Evolutionary conservation across 2,888 invertebrate genomes (phyloP), one percentile per base, ranked within the genome.

Genomic region (Agelastica alni): DNA sequence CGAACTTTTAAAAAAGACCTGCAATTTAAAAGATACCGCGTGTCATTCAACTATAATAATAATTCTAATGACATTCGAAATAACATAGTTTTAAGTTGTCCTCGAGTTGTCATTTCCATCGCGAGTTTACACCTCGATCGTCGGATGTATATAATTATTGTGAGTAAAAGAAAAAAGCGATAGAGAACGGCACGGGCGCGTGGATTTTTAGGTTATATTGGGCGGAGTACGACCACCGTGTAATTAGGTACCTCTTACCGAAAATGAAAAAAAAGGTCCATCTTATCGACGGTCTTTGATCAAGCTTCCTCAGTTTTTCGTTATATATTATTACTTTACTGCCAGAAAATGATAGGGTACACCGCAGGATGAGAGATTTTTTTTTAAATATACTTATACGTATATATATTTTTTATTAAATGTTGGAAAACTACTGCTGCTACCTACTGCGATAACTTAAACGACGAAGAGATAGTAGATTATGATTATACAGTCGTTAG

Each of bases 81-180:
- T 69, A 67, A 69, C 66, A 66, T 59, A 60, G 65, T 59, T 60
- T 69, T 70, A 70, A 67, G 66, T 70, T 70, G 70, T 70, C 68
- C 68, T 66, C 68, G 64, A 67, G 67, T 58, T 46, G 64, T 61
- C 58, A 56, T 58, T 62, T 58, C 18, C 34, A 16, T 37, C 37
- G 42, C 56, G 47, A 51, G 45, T 58, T 58, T 57, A 61, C 69
- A 65, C 67, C 66, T 66, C 59, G 56, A 62, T 61, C 58, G 58
- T 59, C 65, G 68, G 75, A 76, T 75, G 73, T 71, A 75, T 75
- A 75, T 76, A 76, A 76, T 76, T 76, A 76, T 71, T 66, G n/a
- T n/a, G n/a, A n/a, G n/a, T n/a, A n/a, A n/a, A 73, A 74, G 72
- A 75, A 75, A 75, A 70, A 70, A 73, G 73, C 72, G 73, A 73